phyloP scores from a whole-genome alignment of 2,113 vertebrate genomes.

The Grus americana region DNA sequence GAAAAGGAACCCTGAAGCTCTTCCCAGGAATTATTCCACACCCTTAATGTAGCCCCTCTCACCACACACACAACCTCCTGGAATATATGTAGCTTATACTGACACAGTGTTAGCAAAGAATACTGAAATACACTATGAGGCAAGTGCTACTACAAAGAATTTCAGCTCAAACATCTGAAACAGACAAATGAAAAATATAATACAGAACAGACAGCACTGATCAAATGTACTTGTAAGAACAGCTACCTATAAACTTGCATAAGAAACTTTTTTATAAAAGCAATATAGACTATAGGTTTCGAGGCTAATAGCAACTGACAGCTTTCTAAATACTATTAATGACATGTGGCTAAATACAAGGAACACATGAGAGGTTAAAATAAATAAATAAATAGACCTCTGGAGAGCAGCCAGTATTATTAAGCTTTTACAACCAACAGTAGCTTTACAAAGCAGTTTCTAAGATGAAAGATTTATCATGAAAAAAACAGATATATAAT shows the following conservation, averaged over 20 bases:
- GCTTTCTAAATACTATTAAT: not conserved
- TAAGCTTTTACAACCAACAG: not conserved
- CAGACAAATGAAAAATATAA: not conserved
- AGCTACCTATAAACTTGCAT: not conserved
- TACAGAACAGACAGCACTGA: not conserved
- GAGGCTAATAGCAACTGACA: not conserved
- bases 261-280: not conserved
- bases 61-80: not conserved
- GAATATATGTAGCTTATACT: not conserved
- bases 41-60: not conserved
- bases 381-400: not conserved
- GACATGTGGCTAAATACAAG: not conserved
- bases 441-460: not conserved
- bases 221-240: not conserved
- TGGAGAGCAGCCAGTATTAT: not conserved
- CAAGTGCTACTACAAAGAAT: not conserved
- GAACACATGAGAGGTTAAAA: not conserved
- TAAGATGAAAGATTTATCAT: not conserved
- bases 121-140: not conserved
- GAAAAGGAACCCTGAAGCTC: not conserved
- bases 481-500: not conserved
- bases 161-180: not conserved
- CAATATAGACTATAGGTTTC: not conserved
- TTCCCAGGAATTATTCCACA: not conserved
- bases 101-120: not conserved